These are phyloP conservation scores for Barnardius zonarius DNA, from an alignment of 2,113 vertebrate species.

Conservation along the genomic window DNA sequence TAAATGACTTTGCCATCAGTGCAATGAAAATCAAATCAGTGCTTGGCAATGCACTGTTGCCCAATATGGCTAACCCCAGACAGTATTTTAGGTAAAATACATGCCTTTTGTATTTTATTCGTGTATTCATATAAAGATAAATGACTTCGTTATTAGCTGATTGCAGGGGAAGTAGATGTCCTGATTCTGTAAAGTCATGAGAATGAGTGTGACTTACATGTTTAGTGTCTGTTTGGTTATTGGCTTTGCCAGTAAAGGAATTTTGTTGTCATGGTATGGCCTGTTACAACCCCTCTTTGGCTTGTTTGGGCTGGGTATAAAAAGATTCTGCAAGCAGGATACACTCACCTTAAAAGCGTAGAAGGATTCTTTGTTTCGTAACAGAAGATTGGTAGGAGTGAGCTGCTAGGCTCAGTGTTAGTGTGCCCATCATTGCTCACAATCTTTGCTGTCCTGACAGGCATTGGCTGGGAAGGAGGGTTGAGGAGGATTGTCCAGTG, in stretches of 20 bases:
- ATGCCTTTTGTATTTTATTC: slow-evolving; percentile 65
- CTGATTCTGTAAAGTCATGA: background rate
- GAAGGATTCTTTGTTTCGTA: background rate
- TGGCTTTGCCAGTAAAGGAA: background rate
- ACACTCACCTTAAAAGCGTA: background rate
- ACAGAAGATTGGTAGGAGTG: background rate
- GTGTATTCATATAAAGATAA: slow-evolving; percentile 69
- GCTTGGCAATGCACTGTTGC: slow-evolving; percentile 28
- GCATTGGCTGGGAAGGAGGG: background rate
- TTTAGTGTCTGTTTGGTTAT: background rate
- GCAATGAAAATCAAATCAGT: slow-evolving; percentile 67
- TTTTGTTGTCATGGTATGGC: background rate
- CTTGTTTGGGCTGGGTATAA: background rate
- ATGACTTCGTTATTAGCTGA: slow-evolving; percentile 65
- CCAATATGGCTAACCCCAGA: slow-evolving; percentile 42
- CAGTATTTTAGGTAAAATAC: slow-evolving; percentile 66
- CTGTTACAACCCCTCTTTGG: background rate
- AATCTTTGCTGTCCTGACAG: background rate
- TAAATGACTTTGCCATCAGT: slow-evolving; percentile 51
- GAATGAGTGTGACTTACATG: background rate
- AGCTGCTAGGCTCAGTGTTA: background rate
- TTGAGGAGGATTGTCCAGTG: background rate
- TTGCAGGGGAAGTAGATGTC: slow-evolving; percentile 58
- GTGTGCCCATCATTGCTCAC: background rate
- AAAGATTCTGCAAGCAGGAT: background rate